These are phyloP conservation scores for Teleopsis dalmanni DNA, from an alignment of 1,140 invertebrate genomes.

Conservation along the genomic window DNA sequence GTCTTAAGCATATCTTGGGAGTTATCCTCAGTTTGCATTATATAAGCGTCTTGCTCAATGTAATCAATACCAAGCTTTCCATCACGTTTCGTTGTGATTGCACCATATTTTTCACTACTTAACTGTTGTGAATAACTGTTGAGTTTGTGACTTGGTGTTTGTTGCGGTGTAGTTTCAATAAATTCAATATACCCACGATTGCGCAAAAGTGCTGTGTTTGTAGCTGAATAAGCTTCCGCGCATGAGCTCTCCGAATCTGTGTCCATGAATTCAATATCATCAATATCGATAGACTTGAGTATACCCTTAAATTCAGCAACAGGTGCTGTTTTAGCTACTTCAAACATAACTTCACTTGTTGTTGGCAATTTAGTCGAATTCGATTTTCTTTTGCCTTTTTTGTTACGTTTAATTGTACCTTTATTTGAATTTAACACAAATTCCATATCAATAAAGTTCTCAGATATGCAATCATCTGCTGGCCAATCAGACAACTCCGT, in stretches of 20 bases:
- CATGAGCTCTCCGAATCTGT: conserved; percentile 57
- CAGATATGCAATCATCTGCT: conserved; percentile 64
- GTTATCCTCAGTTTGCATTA: conserved; percentile 29
- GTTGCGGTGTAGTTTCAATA: conserved; percentile 45
- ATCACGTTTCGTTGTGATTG: conserved; percentile 27
- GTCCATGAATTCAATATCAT: conserved; percentile 67
- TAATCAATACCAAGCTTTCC: conserved; percentile 47
- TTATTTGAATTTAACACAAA: conserved; percentile 52
- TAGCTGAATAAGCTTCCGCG: conserved; percentile 53
- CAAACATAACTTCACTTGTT: conserved; percentile 33
- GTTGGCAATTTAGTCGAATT: conserved; percentile 23
- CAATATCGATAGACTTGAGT: conserved; percentile 39
- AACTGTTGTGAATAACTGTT: not conserved
- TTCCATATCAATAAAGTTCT: conserved; percentile 61
- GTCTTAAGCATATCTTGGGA: conserved; percentile 32
- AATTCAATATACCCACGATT: conserved; percentile 65
- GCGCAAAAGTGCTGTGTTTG: conserved; percentile 47
- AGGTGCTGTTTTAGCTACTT: conserved; percentile 33
- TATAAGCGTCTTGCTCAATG: conserved; percentile 48
- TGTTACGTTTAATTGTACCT: conserved; percentile 47
- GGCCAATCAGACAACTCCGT: conserved; percentile 82
- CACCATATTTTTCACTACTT: conserved; percentile 8
- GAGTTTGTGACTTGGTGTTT: not conserved
- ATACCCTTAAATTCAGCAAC: conserved; percentile 33
- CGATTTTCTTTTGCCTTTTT: conserved; percentile 36